Evolutionary conservation across 2,888 invertebrate genomes (phyloP).

Genomic region (Polymixis lichenea): DNA sequence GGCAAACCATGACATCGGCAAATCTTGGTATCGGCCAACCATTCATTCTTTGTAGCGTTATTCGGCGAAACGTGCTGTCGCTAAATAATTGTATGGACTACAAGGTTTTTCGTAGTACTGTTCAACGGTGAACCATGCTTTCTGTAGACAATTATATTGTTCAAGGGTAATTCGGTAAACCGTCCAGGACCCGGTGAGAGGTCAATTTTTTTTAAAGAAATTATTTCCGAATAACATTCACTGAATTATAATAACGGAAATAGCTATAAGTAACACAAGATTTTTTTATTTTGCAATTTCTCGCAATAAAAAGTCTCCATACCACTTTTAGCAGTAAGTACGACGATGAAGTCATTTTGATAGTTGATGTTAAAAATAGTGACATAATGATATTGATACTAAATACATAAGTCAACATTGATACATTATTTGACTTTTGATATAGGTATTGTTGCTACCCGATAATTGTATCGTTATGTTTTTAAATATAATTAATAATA

Average conservation of each 20-base stretch:
- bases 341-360: constrained; percentile 48
- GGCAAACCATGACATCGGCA: too few relatives aligned
- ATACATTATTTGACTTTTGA: constrained; percentile 24
- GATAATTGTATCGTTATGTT: neutral
- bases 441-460: constrained; percentile 47
- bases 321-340: neutral
- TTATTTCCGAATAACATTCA: neutral
- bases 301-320: neutral
- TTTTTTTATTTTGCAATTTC: neutral
- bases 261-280: neutral
- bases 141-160: too few relatives aligned
- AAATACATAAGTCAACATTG: constrained; percentile 36
- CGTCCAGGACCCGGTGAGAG: too few relatives aligned
- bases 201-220: neutral
- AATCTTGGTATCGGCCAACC: too few relatives aligned
- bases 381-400: constrained; percentile 20
- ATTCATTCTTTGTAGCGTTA: too few relatives aligned
- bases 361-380: constrained; percentile 45
- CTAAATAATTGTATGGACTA: too few relatives aligned
- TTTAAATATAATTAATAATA: constrained; percentile 22
- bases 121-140: too few relatives aligned
- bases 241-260: neutral
- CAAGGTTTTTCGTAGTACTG: too few relatives aligned
- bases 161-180: too few relatives aligned
- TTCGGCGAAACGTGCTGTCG: too few relatives aligned